phyloP scores from a whole-genome alignment of 2,888 invertebrate genomes.

The Clostera curtula region DNA sequence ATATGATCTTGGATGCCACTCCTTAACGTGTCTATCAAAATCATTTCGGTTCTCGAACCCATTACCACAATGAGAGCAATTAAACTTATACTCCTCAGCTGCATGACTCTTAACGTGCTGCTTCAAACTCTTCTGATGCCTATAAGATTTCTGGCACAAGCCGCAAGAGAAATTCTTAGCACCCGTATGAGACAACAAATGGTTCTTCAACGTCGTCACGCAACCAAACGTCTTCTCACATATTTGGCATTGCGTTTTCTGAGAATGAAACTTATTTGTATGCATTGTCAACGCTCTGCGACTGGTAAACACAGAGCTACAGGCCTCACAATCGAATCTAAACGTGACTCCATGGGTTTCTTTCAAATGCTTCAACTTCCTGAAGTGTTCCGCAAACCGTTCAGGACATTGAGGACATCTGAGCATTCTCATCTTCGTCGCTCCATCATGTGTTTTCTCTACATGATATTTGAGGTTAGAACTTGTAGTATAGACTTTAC shows the following conservation, averaged over 20 bases:
- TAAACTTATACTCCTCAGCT: slow-evolving; percentile 29
- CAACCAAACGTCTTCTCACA: slow-evolving; percentile 67
- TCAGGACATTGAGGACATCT: slow-evolving; percentile 49
- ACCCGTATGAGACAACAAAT: slow-evolving; percentile 45
- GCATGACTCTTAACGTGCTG: slow-evolving; percentile 52
- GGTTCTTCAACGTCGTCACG: slow-evolving; percentile 43
- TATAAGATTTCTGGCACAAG: slow-evolving; percentile 66
- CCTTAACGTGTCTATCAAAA: slow-evolving; percentile 40
- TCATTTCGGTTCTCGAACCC: slow-evolving; percentile 34
- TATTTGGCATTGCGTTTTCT: slow-evolving; percentile 58
- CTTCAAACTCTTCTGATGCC: slow-evolving; percentile 56
- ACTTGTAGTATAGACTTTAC: slow-evolving; percentile 61
- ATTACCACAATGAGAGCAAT: slow-evolving; percentile 38
- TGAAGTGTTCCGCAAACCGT: slow-evolving; percentile 48
- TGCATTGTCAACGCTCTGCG: slow-evolving; percentile 49
- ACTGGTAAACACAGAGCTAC: slow-evolving; percentile 41
- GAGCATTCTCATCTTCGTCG: slow-evolving; percentile 40
- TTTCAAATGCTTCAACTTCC: slow-evolving; percentile 53
- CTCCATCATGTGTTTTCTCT: slow-evolving; percentile 46
- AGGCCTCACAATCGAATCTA: slow-evolving; percentile 46
- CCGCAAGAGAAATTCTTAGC: slow-evolving; percentile 48
- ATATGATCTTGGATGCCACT: slow-evolving; percentile 42
- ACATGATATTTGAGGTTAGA: slow-evolving; percentile 50
- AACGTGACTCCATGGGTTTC: slow-evolving; percentile 48
- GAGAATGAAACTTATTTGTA: slow-evolving; percentile 46